Conservation (phyloP, 1,140 invertebrate species). For the Saxidomus purpurata region DNA sequence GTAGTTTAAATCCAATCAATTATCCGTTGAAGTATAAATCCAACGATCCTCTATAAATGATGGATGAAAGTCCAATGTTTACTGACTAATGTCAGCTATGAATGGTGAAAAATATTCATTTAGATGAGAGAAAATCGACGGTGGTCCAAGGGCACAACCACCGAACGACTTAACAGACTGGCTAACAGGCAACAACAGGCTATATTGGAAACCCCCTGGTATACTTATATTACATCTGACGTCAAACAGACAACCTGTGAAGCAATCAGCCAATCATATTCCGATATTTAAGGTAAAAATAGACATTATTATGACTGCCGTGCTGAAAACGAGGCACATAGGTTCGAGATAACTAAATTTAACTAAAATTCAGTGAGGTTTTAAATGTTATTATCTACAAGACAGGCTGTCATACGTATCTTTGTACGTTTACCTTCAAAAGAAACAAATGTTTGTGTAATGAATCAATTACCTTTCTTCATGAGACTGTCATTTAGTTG, state of each 20-base stretch:
- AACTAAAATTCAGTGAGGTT: too few relatives aligned
- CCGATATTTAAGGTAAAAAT: not conserved
- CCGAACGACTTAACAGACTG: conserved; percentile 74
- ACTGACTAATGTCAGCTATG: conserved; percentile 41
- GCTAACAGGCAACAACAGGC: conserved; percentile 82
- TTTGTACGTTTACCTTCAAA: too few relatives aligned
- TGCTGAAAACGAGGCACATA: conserved; percentile 49
- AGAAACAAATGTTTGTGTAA: too few relatives aligned
- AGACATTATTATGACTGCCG: not conserved
- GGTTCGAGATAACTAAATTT: not conserved
- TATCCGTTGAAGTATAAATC: conserved; percentile 2
- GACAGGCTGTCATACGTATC: too few relatives aligned
- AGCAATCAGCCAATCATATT: conserved; percentile 71
- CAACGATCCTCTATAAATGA: not conserved
- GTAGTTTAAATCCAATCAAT: conserved; percentile 47
- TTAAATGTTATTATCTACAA: too few relatives aligned
- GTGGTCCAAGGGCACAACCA: conserved; percentile 80
- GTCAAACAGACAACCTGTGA: conserved; percentile 71
- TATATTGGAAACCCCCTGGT: conserved; percentile 76
- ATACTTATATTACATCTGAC: conserved; percentile 77
- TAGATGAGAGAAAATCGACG: conserved; percentile 74
- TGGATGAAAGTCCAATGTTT: conserved; percentile 3
- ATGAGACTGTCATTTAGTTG: too few relatives aligned
- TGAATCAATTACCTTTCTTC: too few relatives aligned
- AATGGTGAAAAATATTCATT: conserved; percentile 41